Evolutionary conservation across 2,113 vertebrate species (phyloP).

Genomic region (Australoheros scitulus): DNA sequence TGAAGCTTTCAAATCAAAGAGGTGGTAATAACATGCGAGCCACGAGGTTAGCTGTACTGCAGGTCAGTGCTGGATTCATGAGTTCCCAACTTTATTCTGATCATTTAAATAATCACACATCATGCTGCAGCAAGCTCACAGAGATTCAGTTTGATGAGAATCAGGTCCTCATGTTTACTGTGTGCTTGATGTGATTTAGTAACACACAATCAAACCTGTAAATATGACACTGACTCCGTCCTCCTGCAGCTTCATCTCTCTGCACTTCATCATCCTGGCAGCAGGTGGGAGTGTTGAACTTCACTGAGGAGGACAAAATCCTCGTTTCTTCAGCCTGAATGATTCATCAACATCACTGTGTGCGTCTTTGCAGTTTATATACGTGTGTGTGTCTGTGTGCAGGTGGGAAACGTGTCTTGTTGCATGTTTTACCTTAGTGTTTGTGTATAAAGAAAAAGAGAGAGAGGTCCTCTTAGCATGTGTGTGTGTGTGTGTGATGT

Average conservation of each 20-base stretch:
- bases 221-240: no score
- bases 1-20: no score
- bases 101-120: no score
- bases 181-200: background rate
- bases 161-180: no score
- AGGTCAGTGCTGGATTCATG: no score
- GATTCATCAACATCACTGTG: background rate
- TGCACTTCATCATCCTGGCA: background rate
- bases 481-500: background rate
- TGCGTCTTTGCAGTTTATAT: background rate
- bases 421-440: background rate
- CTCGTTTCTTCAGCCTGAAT: background rate
- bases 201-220: no score
- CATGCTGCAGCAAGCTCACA: no score
- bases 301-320: background rate
- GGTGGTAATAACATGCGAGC: no score
- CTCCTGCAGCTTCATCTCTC: background rate
- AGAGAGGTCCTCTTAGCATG: background rate
- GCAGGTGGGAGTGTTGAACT: conserved; percentile 42
- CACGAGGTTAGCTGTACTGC: no score
- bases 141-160: no score
- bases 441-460: no score
- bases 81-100: no score
- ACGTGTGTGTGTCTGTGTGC: background rate
- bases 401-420: background rate